Evolutionary conservation across 2,888 invertebrate genomes (phyloP), one percentile per base, ranked within the genome.

Genomic region (Noctua pronuba): DNA sequence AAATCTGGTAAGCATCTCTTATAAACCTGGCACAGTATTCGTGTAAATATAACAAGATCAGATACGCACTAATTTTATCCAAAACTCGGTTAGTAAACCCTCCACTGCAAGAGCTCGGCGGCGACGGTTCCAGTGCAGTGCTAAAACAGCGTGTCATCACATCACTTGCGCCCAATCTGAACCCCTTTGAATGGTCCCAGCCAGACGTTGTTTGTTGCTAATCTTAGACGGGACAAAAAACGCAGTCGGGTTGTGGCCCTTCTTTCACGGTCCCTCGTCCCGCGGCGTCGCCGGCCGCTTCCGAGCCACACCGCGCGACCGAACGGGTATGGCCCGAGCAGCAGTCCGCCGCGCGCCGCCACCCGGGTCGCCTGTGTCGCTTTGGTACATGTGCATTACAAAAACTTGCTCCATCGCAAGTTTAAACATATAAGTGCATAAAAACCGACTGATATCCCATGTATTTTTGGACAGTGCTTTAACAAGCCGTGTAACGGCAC

Each of bases 181-280:
- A 87, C 84, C 87, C 87, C 83, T 90, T 92, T 93, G 90, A 92
- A 91, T 92, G 91, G 92, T 92, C 90, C 87, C 91, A 89, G 84
- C 91, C 93, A 93, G 93, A 92, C 94, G 91, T 88, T 91, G 90
- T 93, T 93, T 93, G 93, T 93, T 93, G 94, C 95, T 95, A 95
- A 95, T 94, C 94, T 94, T 94, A 93, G 94, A 93, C 90, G 92
- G 93, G 93, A 94, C 93, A 95, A 96, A 95, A 96, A 95, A 95
- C 91, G 89, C 90, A 90, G 92, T 92, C 93, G 93, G 94, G 92
- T 91, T 93, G 92, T 92, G 93, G 93, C 94, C 94, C 95, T 94
- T 94, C 93, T 93, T 94, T 93, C 93, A 93, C 93, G 93, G 94
- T 94, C 94, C 94, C 94, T 92, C 89, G 88, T 81, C 89, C 90